Percentiles rank a stretch among this genome's conserved stretches.
phyloP scores from a whole-genome alignment of 2,888 invertebrate genomes.

The Rhyacophila evoluta region DNA sequence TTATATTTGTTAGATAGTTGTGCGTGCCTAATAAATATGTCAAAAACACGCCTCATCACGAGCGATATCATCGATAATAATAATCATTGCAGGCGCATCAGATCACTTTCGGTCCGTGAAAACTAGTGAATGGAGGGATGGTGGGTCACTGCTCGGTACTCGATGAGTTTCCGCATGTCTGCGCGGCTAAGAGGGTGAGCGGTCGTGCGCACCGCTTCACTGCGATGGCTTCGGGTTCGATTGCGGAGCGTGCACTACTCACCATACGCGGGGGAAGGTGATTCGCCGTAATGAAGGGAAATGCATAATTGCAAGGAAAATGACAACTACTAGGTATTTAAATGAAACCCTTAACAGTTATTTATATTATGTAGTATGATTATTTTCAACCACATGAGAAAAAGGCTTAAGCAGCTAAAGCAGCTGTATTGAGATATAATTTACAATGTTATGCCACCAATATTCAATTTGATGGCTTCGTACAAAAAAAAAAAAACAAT shows the following conservation, averaged over 20 bases:
- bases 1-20: too few species aligned
- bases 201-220: neutral
- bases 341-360: too few species aligned
- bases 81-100: neutral
- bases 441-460: too few species aligned
- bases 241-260: neutral
- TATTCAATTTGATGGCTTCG: neutral
- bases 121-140: neutral
- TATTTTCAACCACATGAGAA: too few species aligned
- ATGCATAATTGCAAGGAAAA: neutral
- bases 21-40: neutral
- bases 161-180: slow-evolving; percentile 8
- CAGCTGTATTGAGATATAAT: too few species aligned
- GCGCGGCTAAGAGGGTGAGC: neutral
- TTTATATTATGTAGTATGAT: too few species aligned
- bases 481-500: neutral
- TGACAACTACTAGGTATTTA: too few species aligned
- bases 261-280: neutral
- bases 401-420: too few species aligned
- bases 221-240: slow-evolving; percentile 2
- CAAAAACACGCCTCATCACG: slow-evolving; percentile 1
- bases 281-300: neutral
- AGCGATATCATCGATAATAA: neutral
- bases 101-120: neutral
- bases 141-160: neutral